phyloP scores from a whole-genome alignment of 2,797 vertebrate genomes.

The Tapera naevia region DNA sequence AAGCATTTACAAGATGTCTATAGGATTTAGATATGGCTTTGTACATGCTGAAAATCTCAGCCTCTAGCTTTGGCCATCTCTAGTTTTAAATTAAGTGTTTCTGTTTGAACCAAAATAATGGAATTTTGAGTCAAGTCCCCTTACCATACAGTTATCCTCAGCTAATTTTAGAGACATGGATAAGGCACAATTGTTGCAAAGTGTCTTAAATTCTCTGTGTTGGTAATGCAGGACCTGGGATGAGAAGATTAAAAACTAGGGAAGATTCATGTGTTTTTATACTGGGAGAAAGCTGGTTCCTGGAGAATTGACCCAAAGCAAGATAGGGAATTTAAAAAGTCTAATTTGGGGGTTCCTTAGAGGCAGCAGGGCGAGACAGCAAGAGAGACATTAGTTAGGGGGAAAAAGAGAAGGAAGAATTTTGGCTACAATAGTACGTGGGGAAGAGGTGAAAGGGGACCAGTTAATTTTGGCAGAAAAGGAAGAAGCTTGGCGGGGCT shows the following conservation, averaged over 20 bases:
- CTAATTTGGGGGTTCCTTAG: background rate
- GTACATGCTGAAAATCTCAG: background rate
- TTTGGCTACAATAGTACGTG: accelerated
- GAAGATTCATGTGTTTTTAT: background rate
- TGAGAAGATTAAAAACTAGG: background rate
- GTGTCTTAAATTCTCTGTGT: background rate
- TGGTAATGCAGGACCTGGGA: background rate
- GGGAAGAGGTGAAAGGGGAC: background rate
- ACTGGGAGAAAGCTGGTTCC: background rate
- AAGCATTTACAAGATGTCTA: background rate
- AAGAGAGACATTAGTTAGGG: background rate
- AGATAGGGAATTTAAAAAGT: background rate
- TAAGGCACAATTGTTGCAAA: background rate
- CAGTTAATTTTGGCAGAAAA: background rate
- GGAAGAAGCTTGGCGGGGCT: background rate
- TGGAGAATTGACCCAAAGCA: background rate
- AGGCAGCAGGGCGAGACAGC: background rate
- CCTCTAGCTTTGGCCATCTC: background rate
- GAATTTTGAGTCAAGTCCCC: background rate
- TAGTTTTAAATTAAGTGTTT: background rate
- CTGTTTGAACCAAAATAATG: background rate
- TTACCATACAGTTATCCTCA: background rate
- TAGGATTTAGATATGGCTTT: background rate
- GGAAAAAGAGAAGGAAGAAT: background rate
- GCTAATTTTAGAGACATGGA: background rate